These are phyloP conservation scores for Zelleria hepariella DNA, from an alignment of 2,888 invertebrate genomes.

Conservation along the genomic window DNA sequence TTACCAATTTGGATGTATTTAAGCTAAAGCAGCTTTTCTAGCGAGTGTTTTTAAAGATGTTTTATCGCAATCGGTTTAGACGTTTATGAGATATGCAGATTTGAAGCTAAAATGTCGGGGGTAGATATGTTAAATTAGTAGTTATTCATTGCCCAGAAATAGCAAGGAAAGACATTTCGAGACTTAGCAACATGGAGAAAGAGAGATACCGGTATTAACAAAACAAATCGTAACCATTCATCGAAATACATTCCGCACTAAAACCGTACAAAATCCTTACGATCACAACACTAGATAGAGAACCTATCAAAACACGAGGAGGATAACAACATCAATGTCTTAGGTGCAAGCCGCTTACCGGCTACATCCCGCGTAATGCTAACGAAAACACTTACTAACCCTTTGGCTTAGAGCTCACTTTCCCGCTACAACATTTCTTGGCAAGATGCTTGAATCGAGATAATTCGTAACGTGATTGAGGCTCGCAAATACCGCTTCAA, in stretches of 20 bases:
- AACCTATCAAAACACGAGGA: conserved; percentile 51
- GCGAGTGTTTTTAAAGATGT: no score
- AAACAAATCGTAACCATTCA: conserved; percentile 23
- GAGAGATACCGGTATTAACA: not conserved
- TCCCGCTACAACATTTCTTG: conserved; percentile 21
- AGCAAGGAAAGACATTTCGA: conserved; percentile 29
- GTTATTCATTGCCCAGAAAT: not conserved
- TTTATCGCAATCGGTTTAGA: no score
- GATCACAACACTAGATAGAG: conserved; percentile 45
- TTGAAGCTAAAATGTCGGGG: no score
- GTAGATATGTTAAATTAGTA: no score
- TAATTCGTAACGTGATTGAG: conserved; percentile 1
- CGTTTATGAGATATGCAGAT: no score
- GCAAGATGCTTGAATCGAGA: conserved; percentile 26
- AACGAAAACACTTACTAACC: not conserved
- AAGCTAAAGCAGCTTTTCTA: no score
- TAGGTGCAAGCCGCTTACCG: not conserved
- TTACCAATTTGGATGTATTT: no score
- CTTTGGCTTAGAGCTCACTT: not conserved
- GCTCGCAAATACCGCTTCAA: not conserved
- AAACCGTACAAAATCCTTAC: conserved; percentile 26
- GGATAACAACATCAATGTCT: conserved; percentile 8
- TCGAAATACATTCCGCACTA: conserved; percentile 43
- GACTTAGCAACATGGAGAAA: conserved; percentile 13
- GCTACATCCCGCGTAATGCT: not conserved